phyloP scores from a whole-genome alignment of 2,113 vertebrate species.

The Scomber japonicus region DNA sequence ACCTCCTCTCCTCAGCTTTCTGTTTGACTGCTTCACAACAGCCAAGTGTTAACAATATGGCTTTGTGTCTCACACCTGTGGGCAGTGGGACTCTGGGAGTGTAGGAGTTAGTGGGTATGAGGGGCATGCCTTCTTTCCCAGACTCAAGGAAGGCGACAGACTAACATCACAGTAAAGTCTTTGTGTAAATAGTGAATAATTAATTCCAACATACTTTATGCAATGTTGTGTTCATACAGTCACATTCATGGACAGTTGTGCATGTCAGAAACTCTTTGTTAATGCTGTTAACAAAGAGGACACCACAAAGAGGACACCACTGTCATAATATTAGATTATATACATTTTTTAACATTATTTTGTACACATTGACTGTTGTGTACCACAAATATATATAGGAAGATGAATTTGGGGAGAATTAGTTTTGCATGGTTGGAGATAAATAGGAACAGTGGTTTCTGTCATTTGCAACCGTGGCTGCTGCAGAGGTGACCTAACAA shows the following conservation, averaged over 20 bases:
- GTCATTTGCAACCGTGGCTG: constrained; percentile 20
- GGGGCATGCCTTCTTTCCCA: constrained; percentile 38
- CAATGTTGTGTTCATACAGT: not conserved
- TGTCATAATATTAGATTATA: not conserved
- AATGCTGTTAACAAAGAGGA: too few species aligned
- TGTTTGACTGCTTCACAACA: constrained; percentile 28
- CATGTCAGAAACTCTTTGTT: too few species aligned
- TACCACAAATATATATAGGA: constrained; percentile 18
- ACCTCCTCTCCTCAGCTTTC: constrained; percentile 37
- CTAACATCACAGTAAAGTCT: constrained; percentile 57
- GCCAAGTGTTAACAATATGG: constrained; percentile 66
- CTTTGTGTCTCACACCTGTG: constrained; percentile 74
- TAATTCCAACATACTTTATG: constrained; percentile 27
- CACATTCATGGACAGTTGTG: not conserved
- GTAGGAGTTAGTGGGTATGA: constrained; percentile 48
- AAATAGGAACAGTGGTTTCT: constrained; percentile 17
- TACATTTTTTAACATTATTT: not conserved
- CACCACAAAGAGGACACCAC: not conserved
- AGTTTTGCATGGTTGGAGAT: constrained; percentile 44
- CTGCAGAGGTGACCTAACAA: not conserved
- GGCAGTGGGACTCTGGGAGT: constrained; percentile 48
- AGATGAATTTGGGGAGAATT: constrained; percentile 41
- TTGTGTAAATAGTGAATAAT: constrained; percentile 49
- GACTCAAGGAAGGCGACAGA: constrained; percentile 21
- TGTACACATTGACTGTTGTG: not conserved